Evolutionary conservation across 2,888 invertebrate species (phyloP).

Genomic region (Eristalis tenax): DNA sequence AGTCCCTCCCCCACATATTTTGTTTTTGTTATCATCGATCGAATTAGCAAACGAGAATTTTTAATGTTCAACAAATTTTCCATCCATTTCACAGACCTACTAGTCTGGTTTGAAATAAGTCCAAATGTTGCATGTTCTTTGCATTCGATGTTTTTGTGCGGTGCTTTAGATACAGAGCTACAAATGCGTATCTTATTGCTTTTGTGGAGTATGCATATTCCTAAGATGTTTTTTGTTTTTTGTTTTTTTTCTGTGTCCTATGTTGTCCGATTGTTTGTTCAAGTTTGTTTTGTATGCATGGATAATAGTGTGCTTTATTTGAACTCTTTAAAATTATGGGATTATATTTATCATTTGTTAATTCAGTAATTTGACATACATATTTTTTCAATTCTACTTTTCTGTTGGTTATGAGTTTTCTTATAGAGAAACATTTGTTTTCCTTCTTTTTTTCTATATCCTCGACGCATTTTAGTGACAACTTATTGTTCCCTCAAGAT

Average conservation of each 20-base stretch:
- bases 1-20: background rate
- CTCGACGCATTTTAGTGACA: constrained; percentile 44
- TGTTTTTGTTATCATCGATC: background rate
- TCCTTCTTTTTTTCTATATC: constrained; percentile 28
- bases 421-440: constrained; percentile 24
- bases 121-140: constrained; percentile 45
- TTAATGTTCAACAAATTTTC: background rate
- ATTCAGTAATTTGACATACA: background rate
- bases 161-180: constrained; percentile 8
- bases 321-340: background rate
- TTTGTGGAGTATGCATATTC: background rate
- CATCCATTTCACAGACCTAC: background rate
- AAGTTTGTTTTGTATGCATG: constrained; percentile 52
- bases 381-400: constrained; percentile 4
- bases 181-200: background rate
- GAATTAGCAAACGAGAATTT: background rate
- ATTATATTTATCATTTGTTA: background rate
- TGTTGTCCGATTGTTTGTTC: background rate
- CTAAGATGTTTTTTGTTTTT: background rate
- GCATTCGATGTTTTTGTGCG: constrained; percentile 19
- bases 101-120: background rate
- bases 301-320: constrained; percentile 4
- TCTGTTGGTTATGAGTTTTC: constrained; percentile 23
- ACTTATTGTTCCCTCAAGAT: constrained; percentile 44
- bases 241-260: background rate